Evolutionary conservation across 1,140 invertebrate genomes (phyloP).

Genomic region (Bombus turneri): DNA sequence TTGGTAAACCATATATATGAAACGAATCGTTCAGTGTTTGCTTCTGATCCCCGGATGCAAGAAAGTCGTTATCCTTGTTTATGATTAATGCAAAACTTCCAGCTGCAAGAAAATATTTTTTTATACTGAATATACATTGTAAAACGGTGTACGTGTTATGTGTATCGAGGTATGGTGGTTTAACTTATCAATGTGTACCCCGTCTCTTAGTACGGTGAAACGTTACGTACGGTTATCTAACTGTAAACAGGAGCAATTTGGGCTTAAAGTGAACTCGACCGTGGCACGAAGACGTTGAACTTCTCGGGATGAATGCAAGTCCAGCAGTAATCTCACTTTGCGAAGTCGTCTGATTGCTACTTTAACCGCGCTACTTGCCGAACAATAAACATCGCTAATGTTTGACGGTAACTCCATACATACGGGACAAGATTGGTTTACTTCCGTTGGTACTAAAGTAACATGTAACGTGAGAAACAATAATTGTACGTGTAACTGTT

Average conservation of each 20-base stretch:
- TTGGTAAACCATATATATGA: conserved; percentile 68
- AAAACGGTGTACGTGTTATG: conserved; percentile 22
- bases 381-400: conserved; percentile 74
- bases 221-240: conserved; percentile 74
- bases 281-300: conserved; percentile 68
- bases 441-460: conserved; percentile 41
- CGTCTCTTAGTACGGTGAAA: neutral
- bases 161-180: conserved; percentile 15
- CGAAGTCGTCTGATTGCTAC: conserved; percentile 74
- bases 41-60: conserved; percentile 51
- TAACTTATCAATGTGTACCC: conserved; percentile 4
- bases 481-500: conserved; percentile 41
- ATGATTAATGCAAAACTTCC: conserved; percentile 74
- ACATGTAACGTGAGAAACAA: conserved; percentile 20
- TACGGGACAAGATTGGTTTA: conserved; percentile 68
- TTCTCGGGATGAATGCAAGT: conserved; percentile 56
- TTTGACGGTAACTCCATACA: conserved; percentile 75
- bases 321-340: conserved; percentile 73
- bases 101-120: conserved; percentile 64
- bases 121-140: conserved; percentile 34
- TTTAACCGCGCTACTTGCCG: conserved; percentile 73
- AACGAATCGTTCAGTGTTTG: conserved; percentile 66
- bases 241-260: conserved; percentile 72
- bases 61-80: conserved; percentile 64
- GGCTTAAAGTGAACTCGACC: conserved; percentile 69